phyloP scores from a whole-genome alignment of 1,140 invertebrate genomes.

The Pseudomyrmex gracilis region DNA sequence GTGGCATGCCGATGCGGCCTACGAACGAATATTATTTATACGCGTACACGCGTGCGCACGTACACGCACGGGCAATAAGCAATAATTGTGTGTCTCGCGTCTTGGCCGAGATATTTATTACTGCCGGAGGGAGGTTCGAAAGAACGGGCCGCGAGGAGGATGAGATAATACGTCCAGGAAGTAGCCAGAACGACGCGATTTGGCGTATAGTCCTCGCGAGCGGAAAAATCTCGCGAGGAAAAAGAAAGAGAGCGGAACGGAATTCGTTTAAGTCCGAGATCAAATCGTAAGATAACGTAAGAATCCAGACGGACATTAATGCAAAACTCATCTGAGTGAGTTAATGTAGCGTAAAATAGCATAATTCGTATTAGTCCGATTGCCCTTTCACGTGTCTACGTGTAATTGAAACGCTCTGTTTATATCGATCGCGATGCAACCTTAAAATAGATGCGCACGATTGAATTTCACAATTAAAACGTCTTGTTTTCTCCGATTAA shows the following conservation, averaged over 20 bases:
- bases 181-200: slow-evolving; percentile 37
- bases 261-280: not conserved
- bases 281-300: not conserved
- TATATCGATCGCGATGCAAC: not conserved
- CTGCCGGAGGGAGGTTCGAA: slow-evolving; percentile 49
- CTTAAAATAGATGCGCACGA: not conserved
- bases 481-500: not conserved
- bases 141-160: slow-evolving; percentile 17
- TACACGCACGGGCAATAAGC: slow-evolving; percentile 48
- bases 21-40: slow-evolving; percentile 52
- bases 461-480: slow-evolving; percentile 7
- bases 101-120: slow-evolving; percentile 55
- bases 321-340: not conserved
- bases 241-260: not conserved
- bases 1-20: slow-evolving; percentile 10
- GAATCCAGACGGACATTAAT: not conserved
- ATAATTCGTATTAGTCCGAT: not conserved
- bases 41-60: slow-evolving; percentile 24
- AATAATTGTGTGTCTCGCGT: slow-evolving; percentile 59
- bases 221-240: slow-evolving; percentile 12
- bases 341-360: not conserved
- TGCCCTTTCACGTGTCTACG: not conserved
- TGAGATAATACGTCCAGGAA: slow-evolving; percentile 53
- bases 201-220: not conserved
- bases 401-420: slow-evolving; percentile 17